Percentiles rank a stretch among this genome's conserved stretches.
Conservation (phyloP, 2,888 invertebrate genomes). For the Heliconius sara region DNA sequence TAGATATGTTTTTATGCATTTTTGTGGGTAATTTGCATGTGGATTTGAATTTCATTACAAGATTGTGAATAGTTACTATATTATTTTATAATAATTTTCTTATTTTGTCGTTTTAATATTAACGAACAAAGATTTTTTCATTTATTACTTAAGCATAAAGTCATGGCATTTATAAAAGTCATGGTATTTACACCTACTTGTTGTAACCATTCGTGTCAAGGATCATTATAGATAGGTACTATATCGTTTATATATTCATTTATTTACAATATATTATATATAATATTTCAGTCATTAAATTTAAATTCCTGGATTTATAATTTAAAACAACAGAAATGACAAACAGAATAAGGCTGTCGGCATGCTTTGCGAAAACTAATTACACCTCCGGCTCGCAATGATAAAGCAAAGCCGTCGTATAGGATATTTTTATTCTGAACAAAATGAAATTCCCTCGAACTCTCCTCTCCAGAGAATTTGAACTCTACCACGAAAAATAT, state of each 20-base stretch:
- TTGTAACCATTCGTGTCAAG: no score
- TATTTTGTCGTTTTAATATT: no score
- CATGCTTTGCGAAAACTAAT: constrained; percentile 81
- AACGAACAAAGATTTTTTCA: no score
- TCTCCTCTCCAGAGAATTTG: constrained; percentile 43
- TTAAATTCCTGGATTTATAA: constrained; percentile 7
- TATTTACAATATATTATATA: not conserved
- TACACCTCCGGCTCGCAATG: constrained; percentile 80
- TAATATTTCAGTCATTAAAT: not conserved
- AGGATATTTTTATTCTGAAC: constrained; percentile 81
- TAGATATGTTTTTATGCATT: no score
- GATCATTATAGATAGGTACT: no score
- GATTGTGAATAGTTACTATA: no score
- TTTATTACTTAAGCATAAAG: no score
- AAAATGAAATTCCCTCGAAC: constrained; percentile 76
- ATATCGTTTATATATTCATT: not conserved
- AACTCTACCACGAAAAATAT: constrained; percentile 47
- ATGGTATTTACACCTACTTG: no score
- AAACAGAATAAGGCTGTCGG: constrained; percentile 65
- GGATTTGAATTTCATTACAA: no score
- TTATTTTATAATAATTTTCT: no score
- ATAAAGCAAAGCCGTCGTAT: constrained; percentile 84
- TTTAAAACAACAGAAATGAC: constrained; percentile 23
- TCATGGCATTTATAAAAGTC: no score
- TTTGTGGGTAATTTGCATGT: no score